Conservation (phyloP, 2,797 vertebrate genomes). For the Pseudochaenichthys georgianus region DNA sequence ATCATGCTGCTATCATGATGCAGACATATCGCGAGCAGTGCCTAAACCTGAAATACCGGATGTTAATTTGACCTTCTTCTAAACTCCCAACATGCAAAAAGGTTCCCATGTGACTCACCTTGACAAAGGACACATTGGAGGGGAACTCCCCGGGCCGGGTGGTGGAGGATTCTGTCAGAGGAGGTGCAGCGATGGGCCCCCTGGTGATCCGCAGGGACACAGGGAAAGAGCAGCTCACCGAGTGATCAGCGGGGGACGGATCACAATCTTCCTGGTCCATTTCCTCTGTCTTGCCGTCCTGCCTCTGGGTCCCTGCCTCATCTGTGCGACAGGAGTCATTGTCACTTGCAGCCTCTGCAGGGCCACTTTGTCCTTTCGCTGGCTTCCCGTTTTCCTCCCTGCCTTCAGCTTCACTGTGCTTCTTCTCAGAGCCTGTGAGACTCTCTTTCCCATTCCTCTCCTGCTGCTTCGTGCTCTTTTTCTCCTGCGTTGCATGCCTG, state of each 20-base stretch:
- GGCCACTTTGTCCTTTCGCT: slow-evolving; percentile 48
- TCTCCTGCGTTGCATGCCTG: slow-evolving; percentile 63
- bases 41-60: neutral
- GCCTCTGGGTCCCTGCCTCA: slow-evolving; percentile 46
- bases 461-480: slow-evolving; percentile 51
- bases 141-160: slow-evolving; percentile 88
- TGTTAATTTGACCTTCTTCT: slow-evolving; percentile 8
- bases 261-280: slow-evolving; percentile 53
- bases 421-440: slow-evolving; percentile 49
- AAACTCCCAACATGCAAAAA: neutral
- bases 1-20: neutral
- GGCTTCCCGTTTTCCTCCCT: slow-evolving; percentile 62
- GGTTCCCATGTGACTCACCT: slow-evolving; percentile 80
- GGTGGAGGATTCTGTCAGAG: slow-evolving; percentile 79
- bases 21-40: neutral
- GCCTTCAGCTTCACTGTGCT: slow-evolving; percentile 57
- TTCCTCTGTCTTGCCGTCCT: slow-evolving; percentile 53
- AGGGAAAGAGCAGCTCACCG: slow-evolving; percentile 82
- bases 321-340: slow-evolving; percentile 51
- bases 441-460: slow-evolving; percentile 49
- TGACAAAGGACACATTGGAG: slow-evolving; percentile 91
- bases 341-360: slow-evolving; percentile 48
- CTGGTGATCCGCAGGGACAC: slow-evolving; percentile 89
- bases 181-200: slow-evolving; percentile 91
- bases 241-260: slow-evolving; percentile 52